Conservation (phyloP, 2,113 vertebrate species). For the Aspiorhynchus laticeps region DNA sequence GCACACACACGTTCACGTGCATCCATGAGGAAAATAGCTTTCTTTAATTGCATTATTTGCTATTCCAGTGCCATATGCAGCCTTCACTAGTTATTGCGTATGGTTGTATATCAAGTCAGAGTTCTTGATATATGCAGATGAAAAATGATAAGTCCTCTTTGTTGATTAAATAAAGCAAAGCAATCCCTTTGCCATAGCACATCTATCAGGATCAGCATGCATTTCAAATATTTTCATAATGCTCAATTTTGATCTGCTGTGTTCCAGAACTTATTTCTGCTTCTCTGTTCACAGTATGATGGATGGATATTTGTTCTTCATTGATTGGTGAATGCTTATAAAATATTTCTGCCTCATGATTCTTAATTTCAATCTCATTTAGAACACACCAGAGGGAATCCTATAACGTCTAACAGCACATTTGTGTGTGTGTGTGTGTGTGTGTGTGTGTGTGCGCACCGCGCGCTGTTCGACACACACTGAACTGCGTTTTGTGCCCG, state of each 20-base stretch:
- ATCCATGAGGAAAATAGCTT: constrained; percentile 20
- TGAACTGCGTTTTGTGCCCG: neutral
- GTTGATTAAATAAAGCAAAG: constrained; percentile 48
- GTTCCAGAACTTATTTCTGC: constrained; percentile 32
- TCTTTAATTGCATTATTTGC: constrained; percentile 10
- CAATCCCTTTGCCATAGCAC: constrained; percentile 32
- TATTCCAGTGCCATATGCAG: constrained; percentile 9
- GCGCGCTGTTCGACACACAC: neutral
- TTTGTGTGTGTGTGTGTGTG: neutral
- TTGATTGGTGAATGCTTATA: constrained; percentile 55
- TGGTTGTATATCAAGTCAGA: constrained; percentile 20
- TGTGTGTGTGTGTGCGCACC: neutral
- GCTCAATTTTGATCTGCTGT: constrained; percentile 6
- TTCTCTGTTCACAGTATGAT: constrained; percentile 56
- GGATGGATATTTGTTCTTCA: constrained; percentile 61
- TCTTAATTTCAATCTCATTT: neutral
- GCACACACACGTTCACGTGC: neutral
- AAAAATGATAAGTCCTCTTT: constrained; percentile 14
- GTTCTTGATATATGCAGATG: constrained; percentile 7
- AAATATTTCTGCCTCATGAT: constrained; percentile 61
- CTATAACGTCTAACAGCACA: neutral
- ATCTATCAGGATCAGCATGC: constrained; percentile 34
- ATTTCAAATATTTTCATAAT: constrained; percentile 40
- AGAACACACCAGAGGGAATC: neutral
- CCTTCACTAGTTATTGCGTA: constrained; percentile 13